Evolutionary conservation across 2,888 invertebrate species (phyloP), one percentile per base, ranked within the genome.

Genomic region (Drosophila tripunctata): DNA sequence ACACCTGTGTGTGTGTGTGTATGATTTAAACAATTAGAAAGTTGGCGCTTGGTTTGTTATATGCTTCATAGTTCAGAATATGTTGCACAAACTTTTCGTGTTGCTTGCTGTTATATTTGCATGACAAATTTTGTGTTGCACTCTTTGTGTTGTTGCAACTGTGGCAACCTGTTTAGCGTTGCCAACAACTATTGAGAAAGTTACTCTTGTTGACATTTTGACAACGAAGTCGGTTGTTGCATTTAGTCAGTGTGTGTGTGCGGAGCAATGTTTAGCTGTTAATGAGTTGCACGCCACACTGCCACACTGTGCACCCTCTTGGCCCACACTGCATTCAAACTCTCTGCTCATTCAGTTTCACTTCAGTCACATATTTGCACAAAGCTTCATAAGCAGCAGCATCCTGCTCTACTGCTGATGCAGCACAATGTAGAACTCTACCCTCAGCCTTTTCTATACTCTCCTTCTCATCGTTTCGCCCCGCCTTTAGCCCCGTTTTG

Each of bases 1-100:
- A 48, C n/a, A n/a, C n/a, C n/a, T n/a, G n/a, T 66, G 60, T 67
- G 21, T 47, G 8, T 33, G 40, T 57, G 52, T 69, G 60, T 84
- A 65, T 67, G 77, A 72, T 85, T 85, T 54, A 75, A 82, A 82
- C 81, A 81, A 82, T 82, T 85, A 82, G 72, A 82, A 82, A 82
- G 72, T 81, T 81, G 60, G 27, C 61, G 51, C 75, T 58, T 60
- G 61, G 56, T 66, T 66, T 68, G 64, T 62, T 67, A 60, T 63
- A 63, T 63, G 63, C 74, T 74, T 78, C 65, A 63, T 66, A 43
- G 67, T 62, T 65, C 58, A 65, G 56, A 38, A 60, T 63, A 63
- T 63, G 65, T 67, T 67, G 55, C 40, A 30, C 33, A 60, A 81
- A 80, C 45, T 78, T 78, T 78, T 52, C 70, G 51, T 76, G 63